These are phyloP conservation scores for Morone chrysops DNA, from an alignment of 2,113 vertebrate species.

Conservation along the genomic window DNA sequence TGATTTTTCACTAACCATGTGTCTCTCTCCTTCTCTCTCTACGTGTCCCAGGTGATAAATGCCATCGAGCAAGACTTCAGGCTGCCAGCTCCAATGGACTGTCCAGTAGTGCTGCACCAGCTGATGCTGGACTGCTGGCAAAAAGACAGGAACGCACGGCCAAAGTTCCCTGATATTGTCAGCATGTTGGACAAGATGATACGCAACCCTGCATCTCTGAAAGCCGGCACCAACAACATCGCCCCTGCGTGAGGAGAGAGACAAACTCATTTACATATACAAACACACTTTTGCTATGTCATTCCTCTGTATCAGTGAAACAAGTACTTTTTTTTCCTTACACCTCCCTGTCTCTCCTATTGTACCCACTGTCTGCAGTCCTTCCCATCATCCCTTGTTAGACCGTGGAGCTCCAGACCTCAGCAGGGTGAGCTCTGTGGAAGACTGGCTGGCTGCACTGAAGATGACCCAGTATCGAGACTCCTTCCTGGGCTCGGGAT, in stretches of 20 bases:
- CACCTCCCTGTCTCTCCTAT: background rate
- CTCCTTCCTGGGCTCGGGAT: constrained; percentile 94
- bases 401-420: constrained; percentile 95
- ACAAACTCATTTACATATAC: constrained; percentile 29
- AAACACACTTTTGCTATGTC: constrained; percentile 4
- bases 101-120: constrained; percentile 94
- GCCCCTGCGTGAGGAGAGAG: constrained; percentile 79
- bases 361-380: constrained; percentile 77
- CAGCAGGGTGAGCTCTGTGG: constrained; percentile 94
- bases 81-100: constrained; percentile 98
- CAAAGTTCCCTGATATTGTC: constrained; percentile 95
- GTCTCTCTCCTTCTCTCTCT: background rate
- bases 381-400: constrained; percentile 93
- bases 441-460: constrained; percentile 96
- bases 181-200: constrained; percentile 98
- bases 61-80: constrained; percentile 98
- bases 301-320: background rate
- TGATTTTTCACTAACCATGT: background rate
- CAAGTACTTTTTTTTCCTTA: background rate
- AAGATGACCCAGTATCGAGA: constrained; percentile 99
- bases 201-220: constrained; percentile 96
- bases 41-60: constrained; percentile 91
- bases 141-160: constrained; percentile 97
- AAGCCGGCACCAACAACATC: constrained; percentile 92
- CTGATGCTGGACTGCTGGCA: constrained; percentile 99